These are phyloP conservation scores for Stichodactyla mertensii DNA, from an alignment of 64 coral and sea anemone species.

Conservation along the genomic window DNA sequence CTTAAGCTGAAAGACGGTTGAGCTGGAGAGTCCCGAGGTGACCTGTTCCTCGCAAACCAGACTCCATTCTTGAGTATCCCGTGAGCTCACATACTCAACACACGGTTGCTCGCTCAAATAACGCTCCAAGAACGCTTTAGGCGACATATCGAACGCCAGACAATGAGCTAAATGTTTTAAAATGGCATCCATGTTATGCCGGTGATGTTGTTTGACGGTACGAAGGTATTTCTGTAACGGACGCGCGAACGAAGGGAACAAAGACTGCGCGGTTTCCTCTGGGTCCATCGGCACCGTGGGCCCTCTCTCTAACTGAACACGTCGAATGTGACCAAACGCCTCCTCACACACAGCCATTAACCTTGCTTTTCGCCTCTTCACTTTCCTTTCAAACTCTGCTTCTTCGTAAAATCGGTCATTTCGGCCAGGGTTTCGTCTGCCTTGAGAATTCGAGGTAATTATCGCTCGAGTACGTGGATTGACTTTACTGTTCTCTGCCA, in stretches of 20 bases:
- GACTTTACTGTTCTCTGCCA: conserved; percentile 61
- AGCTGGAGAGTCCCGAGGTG: conserved; percentile 71
- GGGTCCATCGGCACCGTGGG: conserved; percentile 96
- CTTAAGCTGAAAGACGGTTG: conserved; percentile 95
- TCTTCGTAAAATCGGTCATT: conserved; percentile 99
- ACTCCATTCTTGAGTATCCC: conserved; percentile 77
- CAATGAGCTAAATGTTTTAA: conserved; percentile 98
- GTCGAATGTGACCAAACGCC: conserved; percentile 90
- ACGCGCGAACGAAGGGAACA: conserved; percentile 98
- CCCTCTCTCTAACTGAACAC: conserved; percentile 86
- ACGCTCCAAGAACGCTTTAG: conserved; percentile 97
- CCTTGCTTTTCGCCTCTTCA: conserved; percentile 80
- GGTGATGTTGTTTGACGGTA: conserved; percentile 91
- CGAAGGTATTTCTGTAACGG: conserved; percentile 96
- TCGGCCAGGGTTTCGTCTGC: conserved; percentile 75
- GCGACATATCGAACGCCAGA: conserved; percentile 94
- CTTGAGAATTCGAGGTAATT: conserved; percentile 79
- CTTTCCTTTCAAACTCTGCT: conserved; percentile 83
- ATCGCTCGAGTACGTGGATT: conserved; percentile 84
- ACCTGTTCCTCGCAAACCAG: conserved; percentile 98
- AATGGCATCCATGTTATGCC: conserved; percentile 94
- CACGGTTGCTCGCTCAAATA: conserved; percentile 91
- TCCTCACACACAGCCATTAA: conserved; percentile 73
- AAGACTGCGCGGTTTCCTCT: conserved; percentile 92
- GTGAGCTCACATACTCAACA: conserved; percentile 60